Evolutionary conservation across 1,140 invertebrate species (phyloP), one percentile per base, ranked within the genome.

Genomic region (Akabosia matsudoensis): DNA sequence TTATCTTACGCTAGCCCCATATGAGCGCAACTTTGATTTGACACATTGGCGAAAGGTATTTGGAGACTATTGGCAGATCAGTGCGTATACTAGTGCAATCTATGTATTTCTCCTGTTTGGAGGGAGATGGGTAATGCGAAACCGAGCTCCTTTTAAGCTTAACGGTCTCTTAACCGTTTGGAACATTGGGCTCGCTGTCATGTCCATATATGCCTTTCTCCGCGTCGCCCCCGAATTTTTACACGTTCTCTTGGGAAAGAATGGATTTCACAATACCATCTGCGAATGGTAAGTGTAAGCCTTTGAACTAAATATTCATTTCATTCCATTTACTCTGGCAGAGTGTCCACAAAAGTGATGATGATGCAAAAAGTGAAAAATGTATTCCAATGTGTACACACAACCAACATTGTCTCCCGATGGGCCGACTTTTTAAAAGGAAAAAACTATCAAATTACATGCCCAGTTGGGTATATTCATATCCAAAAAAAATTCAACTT

Each of bases 41-140:
- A 33, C 33, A 10, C 72, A 76, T 24, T 79, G 79, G 79, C 64
- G 79, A 67, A 31, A 71, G 30, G 67, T 71, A n/a, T 74, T 74
- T 24, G 74, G 76, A 24, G 24, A 77, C 0, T 61, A 76, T 16
- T 79, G 79, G 79, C 24, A 30, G 13, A 64, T 77, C 45, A 74
- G 51, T 67, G 73, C 37, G 24, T 79, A 79, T 56, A 33, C 51
- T 24, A 34, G 73, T 22, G 51, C 71, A 16, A 13, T 73, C 30
- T 79, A 79, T 74, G 79, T 79, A 61, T n/a, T 74, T n/a, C 72
- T 79, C 54, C 61, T 79, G 30, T 79, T 79, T 34, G 54, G 67
- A 22, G 72, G 73, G n/a, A 74, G 70, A 74, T 54, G 51, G 37
- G 18, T 54, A 4, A 79, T 79, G 79, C 75, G 54, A 1, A 26